Conservation (phyloP, 2,113 vertebrate species). For the Anoura caudifer region DNA sequence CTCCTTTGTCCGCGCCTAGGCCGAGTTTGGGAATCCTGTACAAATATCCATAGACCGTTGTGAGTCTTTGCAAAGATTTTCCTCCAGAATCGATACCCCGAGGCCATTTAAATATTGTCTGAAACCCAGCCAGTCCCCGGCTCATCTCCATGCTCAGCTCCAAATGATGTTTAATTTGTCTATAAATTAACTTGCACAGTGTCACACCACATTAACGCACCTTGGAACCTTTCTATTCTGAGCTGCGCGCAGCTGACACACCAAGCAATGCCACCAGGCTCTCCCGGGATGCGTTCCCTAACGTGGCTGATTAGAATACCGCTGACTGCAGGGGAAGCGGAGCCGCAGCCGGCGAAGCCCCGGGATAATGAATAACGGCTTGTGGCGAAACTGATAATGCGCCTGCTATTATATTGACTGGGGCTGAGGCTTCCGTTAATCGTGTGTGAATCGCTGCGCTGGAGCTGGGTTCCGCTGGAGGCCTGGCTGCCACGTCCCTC, state of each 20-base stretch:
- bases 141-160: background rate
- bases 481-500: background rate
- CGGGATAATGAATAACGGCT: conserved; percentile 45
- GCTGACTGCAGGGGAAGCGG: conserved; percentile 44
- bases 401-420: conserved; percentile 21
- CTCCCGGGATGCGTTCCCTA: conserved; percentile 63
- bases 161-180: conserved; percentile 67
- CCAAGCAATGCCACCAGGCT: conserved; percentile 28
- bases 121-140: background rate
- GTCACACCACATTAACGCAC: conserved; percentile 68
- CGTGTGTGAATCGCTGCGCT: background rate
- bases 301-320: conserved; percentile 76
- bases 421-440: conserved; percentile 18
- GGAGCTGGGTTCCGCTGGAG: rapidly evolving
- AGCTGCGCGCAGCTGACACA: conserved; percentile 34
- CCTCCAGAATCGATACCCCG: background rate
- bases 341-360: background rate
- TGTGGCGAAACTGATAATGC: conserved; percentile 51
- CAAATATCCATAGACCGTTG: background rate
- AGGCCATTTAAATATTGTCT: background rate
- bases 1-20: background rate
- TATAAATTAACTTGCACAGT: conserved; percentile 60
- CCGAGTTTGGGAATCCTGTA: background rate
- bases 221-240: conserved; percentile 54
- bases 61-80: background rate